Conservation (phyloP, 2,888 invertebrate species). For the Dolichopus griseipennis region DNA sequence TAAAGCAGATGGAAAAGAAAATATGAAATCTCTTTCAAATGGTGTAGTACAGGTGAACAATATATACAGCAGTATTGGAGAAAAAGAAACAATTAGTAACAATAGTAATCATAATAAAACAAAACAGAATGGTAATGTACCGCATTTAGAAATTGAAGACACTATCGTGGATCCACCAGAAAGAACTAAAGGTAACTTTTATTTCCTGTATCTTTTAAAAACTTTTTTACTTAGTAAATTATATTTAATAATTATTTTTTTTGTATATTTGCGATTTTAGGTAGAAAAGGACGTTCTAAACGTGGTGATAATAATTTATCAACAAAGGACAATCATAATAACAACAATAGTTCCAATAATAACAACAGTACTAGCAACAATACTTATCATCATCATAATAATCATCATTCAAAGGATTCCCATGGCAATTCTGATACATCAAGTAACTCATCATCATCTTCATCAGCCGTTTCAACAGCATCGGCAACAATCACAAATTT, state of each 20-base stretch:
- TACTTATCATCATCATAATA: constrained; percentile 18
- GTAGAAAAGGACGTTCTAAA: constrained; percentile 42
- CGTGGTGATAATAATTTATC: constrained; percentile 31
- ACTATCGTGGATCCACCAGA: constrained; percentile 34
- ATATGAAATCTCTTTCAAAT: constrained; percentile 2
- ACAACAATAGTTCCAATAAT: constrained; percentile 19
- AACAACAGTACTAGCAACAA: constrained; percentile 10
- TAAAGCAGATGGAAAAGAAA: constrained; percentile 2
- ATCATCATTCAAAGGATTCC: constrained; percentile 29
- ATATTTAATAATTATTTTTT: no score
- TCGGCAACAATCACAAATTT: constrained; percentile 36
- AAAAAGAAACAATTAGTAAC: constrained; percentile 9
- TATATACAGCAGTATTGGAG: constrained; percentile 12
- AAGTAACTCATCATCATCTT: constrained; percentile 30
- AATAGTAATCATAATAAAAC: not conserved
- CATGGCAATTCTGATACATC: constrained; percentile 30
- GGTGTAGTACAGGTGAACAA: constrained; percentile 5
- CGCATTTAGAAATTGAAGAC: constrained; percentile 37
- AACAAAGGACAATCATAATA: constrained; percentile 41
- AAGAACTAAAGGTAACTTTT: constrained; percentile 33
- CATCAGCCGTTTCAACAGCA: constrained; percentile 33
- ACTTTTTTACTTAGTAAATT: no score
- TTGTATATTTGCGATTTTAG: constrained; percentile 23
- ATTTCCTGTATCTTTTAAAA: not conserved
- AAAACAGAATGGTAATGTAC: constrained; percentile 33